Percentiles rank a stretch among this genome's conserved stretches.
phyloP scores from a whole-genome alignment of 2,113 vertebrate genomes.

The Pionites leucogaster region DNA sequence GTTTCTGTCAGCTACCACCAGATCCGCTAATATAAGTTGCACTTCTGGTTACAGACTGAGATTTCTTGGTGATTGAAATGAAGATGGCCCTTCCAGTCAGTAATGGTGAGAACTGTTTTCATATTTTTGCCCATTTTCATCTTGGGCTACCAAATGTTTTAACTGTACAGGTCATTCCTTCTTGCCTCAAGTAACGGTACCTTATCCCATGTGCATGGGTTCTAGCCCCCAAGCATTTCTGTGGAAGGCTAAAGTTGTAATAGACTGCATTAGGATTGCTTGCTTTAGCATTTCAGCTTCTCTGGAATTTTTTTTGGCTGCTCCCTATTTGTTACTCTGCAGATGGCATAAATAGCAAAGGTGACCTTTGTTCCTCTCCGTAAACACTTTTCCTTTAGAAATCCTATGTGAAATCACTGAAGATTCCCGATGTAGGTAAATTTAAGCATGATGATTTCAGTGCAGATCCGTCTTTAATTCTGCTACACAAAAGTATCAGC shows the following conservation, averaged over 20 bases:
- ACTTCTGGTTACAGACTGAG: conserved; percentile 64
- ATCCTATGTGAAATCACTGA: neutral
- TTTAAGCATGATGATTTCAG: neutral
- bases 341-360: neutral
- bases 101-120: conserved; percentile 55
- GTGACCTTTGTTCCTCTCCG: neutral
- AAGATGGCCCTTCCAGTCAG: conserved; percentile 63
- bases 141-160: neutral
- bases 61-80: conserved; percentile 49
- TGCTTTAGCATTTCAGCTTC: neutral
- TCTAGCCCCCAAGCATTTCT: neutral
- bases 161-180: neutral
- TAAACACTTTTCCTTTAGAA: neutral
- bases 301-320: neutral
- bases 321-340: neutral
- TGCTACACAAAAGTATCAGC: neutral
- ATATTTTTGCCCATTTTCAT: neutral
- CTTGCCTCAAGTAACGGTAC: neutral
- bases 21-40: conserved; percentile 13
- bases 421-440: neutral
- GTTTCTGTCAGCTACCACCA: neutral
- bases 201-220: neutral
- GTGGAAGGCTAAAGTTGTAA: neutral
- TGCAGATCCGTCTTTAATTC: neutral
- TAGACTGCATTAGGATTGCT: neutral